Evolutionary conservation across 1,140 invertebrate species (phyloP).

Genomic region (Papilio xuthus): DNA sequence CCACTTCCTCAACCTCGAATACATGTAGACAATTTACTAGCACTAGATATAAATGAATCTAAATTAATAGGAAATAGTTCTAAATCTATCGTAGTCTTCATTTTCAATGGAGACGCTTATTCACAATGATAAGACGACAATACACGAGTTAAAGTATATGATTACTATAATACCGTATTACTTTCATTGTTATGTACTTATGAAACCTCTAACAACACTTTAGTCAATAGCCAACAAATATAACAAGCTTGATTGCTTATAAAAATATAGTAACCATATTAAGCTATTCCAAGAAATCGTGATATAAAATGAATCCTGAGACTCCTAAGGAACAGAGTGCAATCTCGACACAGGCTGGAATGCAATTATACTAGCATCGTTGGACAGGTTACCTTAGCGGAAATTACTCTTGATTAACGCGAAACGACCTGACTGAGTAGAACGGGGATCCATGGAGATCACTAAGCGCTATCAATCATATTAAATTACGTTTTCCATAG

Average conservation of each 20-base stretch:
- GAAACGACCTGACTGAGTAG: neutral
- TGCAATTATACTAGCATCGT: constrained; percentile 3
- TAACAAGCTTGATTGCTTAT: neutral
- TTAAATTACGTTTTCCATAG: neutral
- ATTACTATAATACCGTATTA: neutral
- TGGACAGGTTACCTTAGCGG: constrained; percentile 1
- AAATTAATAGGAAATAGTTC: neutral
- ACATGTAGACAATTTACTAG: neutral
- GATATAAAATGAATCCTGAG: neutral
- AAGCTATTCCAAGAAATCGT: neutral
- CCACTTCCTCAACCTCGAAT: neutral
- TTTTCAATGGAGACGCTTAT: neutral
- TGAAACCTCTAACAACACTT: neutral
- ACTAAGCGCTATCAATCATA: constrained; percentile 2
- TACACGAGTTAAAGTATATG: neutral
- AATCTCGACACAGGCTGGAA: neutral
- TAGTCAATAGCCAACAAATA: neutral
- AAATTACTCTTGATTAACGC: constrained; percentile 17
- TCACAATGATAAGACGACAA: neutral
- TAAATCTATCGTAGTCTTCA: neutral
- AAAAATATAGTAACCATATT: neutral
- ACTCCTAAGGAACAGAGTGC: neutral
- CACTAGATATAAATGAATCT: neutral
- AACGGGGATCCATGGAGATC: neutral
- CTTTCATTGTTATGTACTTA: neutral